These are phyloP conservation scores for Chirona hameri DNA, from an alignment of 2,888 invertebrate species.

Conservation along the genomic window DNA sequence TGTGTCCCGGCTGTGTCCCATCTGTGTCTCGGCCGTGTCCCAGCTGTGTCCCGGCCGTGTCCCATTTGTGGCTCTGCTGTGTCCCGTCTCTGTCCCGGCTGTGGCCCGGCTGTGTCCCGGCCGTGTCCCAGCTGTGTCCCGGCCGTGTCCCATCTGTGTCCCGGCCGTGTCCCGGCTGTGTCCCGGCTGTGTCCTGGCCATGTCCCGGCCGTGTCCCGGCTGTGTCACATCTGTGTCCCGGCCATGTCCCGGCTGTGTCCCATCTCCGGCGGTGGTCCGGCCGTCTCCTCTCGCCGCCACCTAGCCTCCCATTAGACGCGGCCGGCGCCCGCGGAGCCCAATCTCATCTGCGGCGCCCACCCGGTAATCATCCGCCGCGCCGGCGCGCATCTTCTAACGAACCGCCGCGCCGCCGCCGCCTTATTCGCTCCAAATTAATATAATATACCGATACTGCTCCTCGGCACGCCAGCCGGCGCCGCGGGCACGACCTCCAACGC, in stretches of 20 bases:
- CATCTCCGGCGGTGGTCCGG: not conserved
- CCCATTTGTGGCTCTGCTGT: no score
- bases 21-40: not conserved
- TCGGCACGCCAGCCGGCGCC: conserved; percentile 13
- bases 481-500: not conserved
- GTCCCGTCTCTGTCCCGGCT: no score
- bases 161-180: not conserved
- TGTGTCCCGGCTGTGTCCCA: no score
- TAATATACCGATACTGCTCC: conserved; percentile 27
- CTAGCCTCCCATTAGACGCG: not conserved
- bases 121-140: no score
- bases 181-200: no score
- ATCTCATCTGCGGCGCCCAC: conserved; percentile 8
- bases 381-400: conserved; percentile 7
- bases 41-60: no score
- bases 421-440: conserved; percentile 25
- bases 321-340: not conserved
- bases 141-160: no score
- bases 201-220: not conserved
- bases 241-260: not conserved
- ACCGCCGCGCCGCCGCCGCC: conserved; percentile 22
- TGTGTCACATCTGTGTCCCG: no score
- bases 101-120: no score
- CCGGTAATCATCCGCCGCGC: conserved; percentile 1
- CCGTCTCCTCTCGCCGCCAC: not conserved